These are phyloP conservation scores for Synergus itoensis DNA, from an alignment of 2,888 invertebrate species.

Conservation along the genomic window DNA sequence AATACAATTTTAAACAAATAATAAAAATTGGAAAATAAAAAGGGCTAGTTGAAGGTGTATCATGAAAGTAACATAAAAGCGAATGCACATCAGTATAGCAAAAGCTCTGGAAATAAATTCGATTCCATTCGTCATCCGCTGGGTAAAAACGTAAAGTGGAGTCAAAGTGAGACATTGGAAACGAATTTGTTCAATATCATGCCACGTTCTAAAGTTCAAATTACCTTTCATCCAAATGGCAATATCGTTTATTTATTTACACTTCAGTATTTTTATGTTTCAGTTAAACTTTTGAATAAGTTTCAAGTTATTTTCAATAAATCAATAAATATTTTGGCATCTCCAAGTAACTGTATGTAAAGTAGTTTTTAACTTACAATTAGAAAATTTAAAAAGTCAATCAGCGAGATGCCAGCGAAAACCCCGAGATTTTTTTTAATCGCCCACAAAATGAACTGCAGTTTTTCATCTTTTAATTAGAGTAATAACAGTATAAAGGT, in stretches of 20 bases:
- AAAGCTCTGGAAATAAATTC: constrained; percentile 23
- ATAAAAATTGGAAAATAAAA: not conserved
- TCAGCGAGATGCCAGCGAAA: not conserved
- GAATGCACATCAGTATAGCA: no score
- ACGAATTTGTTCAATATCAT: constrained; percentile 28
- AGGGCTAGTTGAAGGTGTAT: not conserved
- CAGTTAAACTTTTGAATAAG: not conserved
- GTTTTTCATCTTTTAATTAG: not conserved
- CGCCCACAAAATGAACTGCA: not conserved
- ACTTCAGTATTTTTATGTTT: not conserved
- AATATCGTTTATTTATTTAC: constrained; percentile 16
- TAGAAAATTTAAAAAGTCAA: no score
- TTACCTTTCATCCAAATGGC: not conserved
- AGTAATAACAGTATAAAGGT: not conserved
- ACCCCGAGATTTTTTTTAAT: not conserved
- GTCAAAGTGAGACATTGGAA: constrained; percentile 11
- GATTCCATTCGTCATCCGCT: not conserved
- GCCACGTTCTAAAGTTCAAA: not conserved
- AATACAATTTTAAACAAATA: not conserved
- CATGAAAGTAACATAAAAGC: not conserved
- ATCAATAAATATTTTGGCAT: not conserved
- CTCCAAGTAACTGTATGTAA: no score
- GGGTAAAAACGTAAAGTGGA: constrained; percentile 6
- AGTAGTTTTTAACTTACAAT: no score
- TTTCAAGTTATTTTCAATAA: not conserved